Evolutionary conservation across 2,113 vertebrate species (phyloP).

Genomic region (Plotosus lineatus): DNA sequence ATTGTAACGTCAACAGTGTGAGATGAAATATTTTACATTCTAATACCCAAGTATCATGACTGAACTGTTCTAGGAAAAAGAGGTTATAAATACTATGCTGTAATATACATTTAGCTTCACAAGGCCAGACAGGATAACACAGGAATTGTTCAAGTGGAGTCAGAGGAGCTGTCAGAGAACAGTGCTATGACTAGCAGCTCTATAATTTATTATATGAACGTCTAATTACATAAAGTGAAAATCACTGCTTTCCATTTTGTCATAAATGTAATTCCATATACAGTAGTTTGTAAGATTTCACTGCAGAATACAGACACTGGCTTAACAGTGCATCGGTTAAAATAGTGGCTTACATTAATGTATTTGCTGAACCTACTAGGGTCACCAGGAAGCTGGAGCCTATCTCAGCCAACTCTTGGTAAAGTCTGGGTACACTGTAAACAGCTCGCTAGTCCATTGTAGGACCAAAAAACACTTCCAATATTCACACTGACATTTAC

Average conservation of each 20-base stretch:
- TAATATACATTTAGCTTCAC: not conserved
- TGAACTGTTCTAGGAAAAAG: not conserved
- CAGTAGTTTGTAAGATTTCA: not conserved
- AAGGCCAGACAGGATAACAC: not conserved
- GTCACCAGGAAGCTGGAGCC: too few species aligned
- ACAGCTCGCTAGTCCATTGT: too few species aligned
- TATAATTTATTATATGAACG: not conserved
- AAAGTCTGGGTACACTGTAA: too few species aligned
- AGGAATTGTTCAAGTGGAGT: not conserved
- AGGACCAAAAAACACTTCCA: too few species aligned
- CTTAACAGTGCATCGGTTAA: too few species aligned
- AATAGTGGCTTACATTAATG: too few species aligned
- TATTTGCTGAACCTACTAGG: too few species aligned
- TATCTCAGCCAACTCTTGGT: too few species aligned
- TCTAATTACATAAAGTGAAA: not conserved
- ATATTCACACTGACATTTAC: too few species aligned
- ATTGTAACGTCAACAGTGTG: too few species aligned
- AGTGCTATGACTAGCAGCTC: not conserved
- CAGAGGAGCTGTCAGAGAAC: not conserved
- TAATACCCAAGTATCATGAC: too few species aligned
- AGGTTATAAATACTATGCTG: not conserved
- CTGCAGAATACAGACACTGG: not conserved
- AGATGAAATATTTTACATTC: too few species aligned
- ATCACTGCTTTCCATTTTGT: not conserved
- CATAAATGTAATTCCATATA: not conserved